Percentiles rank a stretch among this genome's conserved stretches.
phyloP scores from a whole-genome alignment of 2,113 vertebrate species.

The Trogon melanurus region DNA sequence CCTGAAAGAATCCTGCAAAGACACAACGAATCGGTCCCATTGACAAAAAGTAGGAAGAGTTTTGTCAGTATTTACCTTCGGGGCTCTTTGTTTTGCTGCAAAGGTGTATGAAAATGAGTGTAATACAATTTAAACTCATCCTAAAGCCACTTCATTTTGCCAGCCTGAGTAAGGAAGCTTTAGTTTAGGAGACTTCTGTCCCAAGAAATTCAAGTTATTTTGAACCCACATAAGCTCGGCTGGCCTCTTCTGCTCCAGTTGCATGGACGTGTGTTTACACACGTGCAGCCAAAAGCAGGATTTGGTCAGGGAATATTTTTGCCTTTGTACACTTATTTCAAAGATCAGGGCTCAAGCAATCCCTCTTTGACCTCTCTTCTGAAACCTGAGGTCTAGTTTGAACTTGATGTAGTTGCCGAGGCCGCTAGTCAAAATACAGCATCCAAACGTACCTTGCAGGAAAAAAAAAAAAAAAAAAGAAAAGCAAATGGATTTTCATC shows the following conservation, averaged over 20 bases:
- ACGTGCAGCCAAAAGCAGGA: not conserved
- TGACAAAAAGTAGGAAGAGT: not conserved
- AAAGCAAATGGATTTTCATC: not conserved
- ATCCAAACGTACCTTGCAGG: not conserved
- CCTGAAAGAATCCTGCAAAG: too few relatives aligned
- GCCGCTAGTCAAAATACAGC: not conserved
- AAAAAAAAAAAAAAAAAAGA: not conserved
- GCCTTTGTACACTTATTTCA: not conserved
- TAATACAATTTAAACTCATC: not conserved
- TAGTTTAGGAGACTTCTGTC: not conserved
- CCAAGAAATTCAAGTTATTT: not conserved
- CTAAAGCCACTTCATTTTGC: not conserved
- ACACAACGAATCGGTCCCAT: too few relatives aligned
- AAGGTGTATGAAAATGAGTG: not conserved
- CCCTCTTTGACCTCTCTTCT: not conserved
- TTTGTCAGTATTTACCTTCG: not conserved
- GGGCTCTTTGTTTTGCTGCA: not conserved
- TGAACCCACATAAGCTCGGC: not conserved
- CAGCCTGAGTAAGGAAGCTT: not conserved
- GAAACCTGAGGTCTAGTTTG: not conserved
- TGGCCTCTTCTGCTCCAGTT: not conserved
- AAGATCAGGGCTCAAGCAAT: not conserved
- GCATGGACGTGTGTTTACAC: not conserved
- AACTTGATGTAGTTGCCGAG: not conserved
- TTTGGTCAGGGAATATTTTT: not conserved